Percentiles rank a stretch among this genome's conserved stretches.
Evolutionary conservation across 2,113 vertebrate species (phyloP).

Genomic region (Dasyurus viverrinus): DNA sequence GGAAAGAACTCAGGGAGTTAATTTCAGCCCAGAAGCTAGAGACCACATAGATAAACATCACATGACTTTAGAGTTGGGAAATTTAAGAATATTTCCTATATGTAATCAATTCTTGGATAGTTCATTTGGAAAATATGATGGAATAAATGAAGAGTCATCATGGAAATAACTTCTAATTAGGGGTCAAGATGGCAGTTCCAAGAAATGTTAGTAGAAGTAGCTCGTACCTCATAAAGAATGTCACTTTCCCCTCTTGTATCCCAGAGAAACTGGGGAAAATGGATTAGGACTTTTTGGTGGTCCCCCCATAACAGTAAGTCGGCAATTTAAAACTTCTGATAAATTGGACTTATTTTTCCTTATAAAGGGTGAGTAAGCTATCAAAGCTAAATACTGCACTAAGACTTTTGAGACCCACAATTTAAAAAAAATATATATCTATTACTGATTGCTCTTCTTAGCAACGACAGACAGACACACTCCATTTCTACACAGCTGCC

Average conservation of each 20-base stretch:
- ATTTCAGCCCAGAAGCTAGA: conserved; percentile 33
- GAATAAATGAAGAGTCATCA: not conserved
- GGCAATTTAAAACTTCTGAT: not conserved
- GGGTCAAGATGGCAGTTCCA: not conserved
- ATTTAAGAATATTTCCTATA: not conserved
- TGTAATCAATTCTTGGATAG: not conserved
- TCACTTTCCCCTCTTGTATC: not conserved
- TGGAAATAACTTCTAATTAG: not conserved
- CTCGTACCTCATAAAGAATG: not conserved
- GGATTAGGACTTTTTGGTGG: not conserved
- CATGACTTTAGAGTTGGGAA: not conserved
- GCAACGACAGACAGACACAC: not conserved
- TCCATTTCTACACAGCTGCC: not conserved
- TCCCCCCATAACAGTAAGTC: not conserved
- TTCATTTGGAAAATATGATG: not conserved
- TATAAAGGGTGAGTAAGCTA: not conserved
- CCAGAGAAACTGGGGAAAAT: not conserved
- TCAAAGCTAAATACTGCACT: not conserved
- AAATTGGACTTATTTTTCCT: not conserved
- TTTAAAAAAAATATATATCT: conserved; percentile 22
- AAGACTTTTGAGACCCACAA: not conserved
- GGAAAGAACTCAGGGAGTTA: conserved; percentile 15
- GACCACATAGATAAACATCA: not conserved
- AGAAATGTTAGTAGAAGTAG: not conserved
- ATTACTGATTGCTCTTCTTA: not conserved